phyloP scores from a whole-genome alignment of 2,797 vertebrate species.

The Anableps anableps region DNA sequence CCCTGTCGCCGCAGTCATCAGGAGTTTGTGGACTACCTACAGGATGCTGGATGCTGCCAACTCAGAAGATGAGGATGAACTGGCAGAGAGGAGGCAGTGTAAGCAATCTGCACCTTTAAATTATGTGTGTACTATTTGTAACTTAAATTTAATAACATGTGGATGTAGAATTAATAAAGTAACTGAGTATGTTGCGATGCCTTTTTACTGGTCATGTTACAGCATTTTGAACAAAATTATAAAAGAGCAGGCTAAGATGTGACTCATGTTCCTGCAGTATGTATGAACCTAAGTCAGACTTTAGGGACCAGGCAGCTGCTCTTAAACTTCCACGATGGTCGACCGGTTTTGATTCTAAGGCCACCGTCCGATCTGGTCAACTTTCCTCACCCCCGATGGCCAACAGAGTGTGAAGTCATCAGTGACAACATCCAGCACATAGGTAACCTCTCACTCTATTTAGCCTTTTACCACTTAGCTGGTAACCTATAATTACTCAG shows the following conservation, averaged over 20 bases:
- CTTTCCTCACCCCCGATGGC: constrained; percentile 83
- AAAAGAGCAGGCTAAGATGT: not conserved
- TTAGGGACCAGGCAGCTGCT: constrained; percentile 77
- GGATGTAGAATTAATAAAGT: not conserved
- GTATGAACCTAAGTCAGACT: constrained; percentile 53
- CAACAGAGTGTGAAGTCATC: constrained; percentile 90
- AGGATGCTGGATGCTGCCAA: constrained; percentile 41
- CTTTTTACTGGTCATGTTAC: constrained; percentile 1
- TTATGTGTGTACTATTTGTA: not conserved
- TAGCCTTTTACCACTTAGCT: not conserved
- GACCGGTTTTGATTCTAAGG: constrained; percentile 74
- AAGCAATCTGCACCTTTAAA: constrained; percentile 46
- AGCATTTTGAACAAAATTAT: not conserved
- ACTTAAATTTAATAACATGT: not conserved
- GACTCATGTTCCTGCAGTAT: constrained; percentile 70
- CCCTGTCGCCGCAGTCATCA: constrained; percentile 40
- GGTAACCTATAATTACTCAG: not conserved
- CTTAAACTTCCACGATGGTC: constrained; percentile 66
- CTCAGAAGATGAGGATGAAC: constrained; percentile 44
- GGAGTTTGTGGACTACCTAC: constrained; percentile 52
- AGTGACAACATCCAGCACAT: constrained; percentile 85
- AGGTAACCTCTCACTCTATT: constrained; percentile 73
- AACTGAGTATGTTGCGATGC: not conserved
- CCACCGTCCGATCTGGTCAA: constrained; percentile 82
- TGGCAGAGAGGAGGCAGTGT: constrained; percentile 62